phyloP scores from a whole-genome alignment of 2,113 vertebrate genomes.

The Atractosteus spatula region DNA sequence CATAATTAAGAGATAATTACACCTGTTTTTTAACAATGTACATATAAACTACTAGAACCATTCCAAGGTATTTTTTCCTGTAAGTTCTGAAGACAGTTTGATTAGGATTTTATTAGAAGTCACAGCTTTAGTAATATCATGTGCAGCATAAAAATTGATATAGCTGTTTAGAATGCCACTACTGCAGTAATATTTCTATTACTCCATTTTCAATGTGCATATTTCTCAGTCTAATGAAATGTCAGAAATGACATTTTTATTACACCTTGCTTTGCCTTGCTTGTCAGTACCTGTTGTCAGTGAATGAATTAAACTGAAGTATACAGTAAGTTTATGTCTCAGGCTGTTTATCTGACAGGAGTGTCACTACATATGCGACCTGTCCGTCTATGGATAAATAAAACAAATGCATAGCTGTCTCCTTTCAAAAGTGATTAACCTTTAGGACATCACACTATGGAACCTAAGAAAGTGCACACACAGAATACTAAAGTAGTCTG shows the following conservation, averaged over 20 bases:
- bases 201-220: constrained; percentile 3
- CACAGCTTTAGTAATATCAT: not conserved
- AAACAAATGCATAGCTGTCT: not conserved
- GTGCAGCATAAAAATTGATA: not conserved
- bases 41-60: too few relatives aligned
- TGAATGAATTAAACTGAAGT: not conserved
- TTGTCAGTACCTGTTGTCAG: not conserved
- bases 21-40: too few relatives aligned
- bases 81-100: too few relatives aligned
- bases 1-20: too few relatives aligned
- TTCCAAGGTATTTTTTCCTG: too few relatives aligned
- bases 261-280: constrained; percentile 10
- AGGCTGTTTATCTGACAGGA: constrained; percentile 1
- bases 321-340: not conserved
- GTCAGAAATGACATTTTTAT: constrained; percentile 14
- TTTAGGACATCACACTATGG: not conserved
- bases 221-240: constrained; percentile 10
- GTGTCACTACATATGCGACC: not conserved
- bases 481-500: too few relatives aligned
- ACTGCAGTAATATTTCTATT: not conserved
- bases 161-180: not conserved
- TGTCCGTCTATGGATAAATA: not conserved
- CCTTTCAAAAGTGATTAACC: constrained; percentile 3
- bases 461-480: too few relatives aligned
- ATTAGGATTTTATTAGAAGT: not conserved